Evolutionary conservation across 2,113 vertebrate species (phyloP).

Genomic region (Holacanthus passer): DNA sequence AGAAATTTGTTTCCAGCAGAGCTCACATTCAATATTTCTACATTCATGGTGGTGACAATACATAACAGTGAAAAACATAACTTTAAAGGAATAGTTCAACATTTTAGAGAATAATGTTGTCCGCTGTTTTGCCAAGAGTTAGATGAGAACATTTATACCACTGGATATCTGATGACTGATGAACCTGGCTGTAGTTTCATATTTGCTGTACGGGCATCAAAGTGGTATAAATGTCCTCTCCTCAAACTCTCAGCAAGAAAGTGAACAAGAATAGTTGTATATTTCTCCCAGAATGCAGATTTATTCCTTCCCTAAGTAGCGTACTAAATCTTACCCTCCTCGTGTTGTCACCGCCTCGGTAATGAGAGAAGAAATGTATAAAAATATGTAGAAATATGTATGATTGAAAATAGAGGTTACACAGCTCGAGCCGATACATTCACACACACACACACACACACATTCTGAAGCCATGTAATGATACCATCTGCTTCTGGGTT

Average conservation of each 20-base stretch:
- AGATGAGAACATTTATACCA: too few species aligned
- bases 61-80: too few species aligned
- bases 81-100: not conserved
- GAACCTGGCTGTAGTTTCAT: too few species aligned
- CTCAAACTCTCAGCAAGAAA: not conserved
- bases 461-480: conserved; percentile 71
- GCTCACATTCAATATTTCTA: not conserved
- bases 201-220: too few species aligned
- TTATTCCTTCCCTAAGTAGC: not conserved
- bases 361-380: conserved; percentile 19
- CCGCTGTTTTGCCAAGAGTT: too few species aligned
- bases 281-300: not conserved
- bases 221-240: not conserved
- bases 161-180: too few species aligned
- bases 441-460: too few species aligned
- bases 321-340: not conserved
- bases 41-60: not conserved
- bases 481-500: conserved; percentile 79
- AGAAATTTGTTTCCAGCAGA: conserved; percentile 6
- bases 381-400: conserved; percentile 41
- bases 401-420: conserved; percentile 36
- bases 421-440: conserved; percentile 49
- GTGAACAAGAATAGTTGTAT: not conserved
- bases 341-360: not conserved
- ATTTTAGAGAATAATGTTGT: not conserved